phyloP scores from a whole-genome alignment of 2,888 invertebrate genomes.

The Agonopterix arenella region DNA sequence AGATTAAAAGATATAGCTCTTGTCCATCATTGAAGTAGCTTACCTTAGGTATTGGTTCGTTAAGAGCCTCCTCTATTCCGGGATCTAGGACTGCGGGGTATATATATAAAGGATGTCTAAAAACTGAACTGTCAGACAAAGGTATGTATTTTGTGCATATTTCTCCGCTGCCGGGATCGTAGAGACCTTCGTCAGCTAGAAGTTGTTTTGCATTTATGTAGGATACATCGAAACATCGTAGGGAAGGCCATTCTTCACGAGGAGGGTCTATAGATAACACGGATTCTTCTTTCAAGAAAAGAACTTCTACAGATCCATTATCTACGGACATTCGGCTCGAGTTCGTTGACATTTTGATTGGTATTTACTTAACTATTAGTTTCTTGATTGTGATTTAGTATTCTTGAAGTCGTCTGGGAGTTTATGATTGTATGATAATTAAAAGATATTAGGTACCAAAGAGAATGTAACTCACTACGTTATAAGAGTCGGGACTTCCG shows the following conservation, averaged over 20 bases:
- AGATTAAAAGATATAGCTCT: conserved; percentile 34
- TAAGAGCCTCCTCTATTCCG: conserved; percentile 31
- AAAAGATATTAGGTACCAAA: too few relatives aligned
- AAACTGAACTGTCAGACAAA: conserved; percentile 23
- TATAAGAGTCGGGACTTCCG: too few relatives aligned
- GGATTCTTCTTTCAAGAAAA: not conserved
- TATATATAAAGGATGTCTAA: conserved; percentile 21
- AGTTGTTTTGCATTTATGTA: conserved; percentile 15
- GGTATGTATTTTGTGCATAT: conserved; percentile 25
- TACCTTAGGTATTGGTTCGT: conserved; percentile 22
- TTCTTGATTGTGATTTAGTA: too few relatives aligned
- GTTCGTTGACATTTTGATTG: not conserved
- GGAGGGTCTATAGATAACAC: conserved; percentile 15
- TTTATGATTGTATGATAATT: too few relatives aligned
- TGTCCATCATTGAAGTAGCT: conserved; percentile 35
- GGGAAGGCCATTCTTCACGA: conserved; percentile 24
- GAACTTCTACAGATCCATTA: not conserved
- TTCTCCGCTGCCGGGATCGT: conserved; percentile 24
- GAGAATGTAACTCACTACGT: too few relatives aligned
- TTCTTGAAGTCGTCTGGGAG: too few relatives aligned
- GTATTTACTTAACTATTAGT: too few relatives aligned
- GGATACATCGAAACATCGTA: conserved; percentile 12
- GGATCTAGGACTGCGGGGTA: conserved; percentile 36
- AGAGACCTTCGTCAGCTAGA: conserved; percentile 17
- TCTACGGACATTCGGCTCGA: not conserved